Evolutionary conservation across 1,140 invertebrate genomes (phyloP).

Genomic region (Muscidifurax raptorellus): DNA sequence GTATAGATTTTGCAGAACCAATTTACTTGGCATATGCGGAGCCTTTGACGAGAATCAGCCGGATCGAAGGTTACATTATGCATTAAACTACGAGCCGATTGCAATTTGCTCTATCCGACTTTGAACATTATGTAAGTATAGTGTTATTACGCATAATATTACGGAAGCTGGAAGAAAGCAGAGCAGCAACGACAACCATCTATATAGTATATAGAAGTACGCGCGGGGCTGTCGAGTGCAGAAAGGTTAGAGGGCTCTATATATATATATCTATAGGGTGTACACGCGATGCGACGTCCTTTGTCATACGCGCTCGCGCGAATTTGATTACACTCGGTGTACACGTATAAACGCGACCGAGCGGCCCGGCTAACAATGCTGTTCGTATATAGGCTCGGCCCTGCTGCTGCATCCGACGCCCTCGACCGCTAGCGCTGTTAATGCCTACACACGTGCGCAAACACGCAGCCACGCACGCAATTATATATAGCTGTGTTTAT

Average conservation of each 20-base stretch:
- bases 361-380: constrained; percentile 29
- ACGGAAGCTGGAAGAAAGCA: not conserved
- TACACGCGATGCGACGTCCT: constrained; percentile 37
- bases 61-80: constrained; percentile 8
- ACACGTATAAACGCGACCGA: constrained; percentile 52
- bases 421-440: not conserved
- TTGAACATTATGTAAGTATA: too few relatives aligned
- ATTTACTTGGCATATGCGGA: constrained; percentile 41
- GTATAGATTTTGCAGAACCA: constrained; percentile 51
- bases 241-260: not conserved
- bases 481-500: not conserved
- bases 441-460: constrained; percentile 15
- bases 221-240: constrained; percentile 50
- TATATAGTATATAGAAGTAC: not conserved
- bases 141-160: not conserved
- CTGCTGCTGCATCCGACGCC: not conserved
- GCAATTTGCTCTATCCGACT: not conserved
- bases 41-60: not conserved
- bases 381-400: not conserved
- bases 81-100: not conserved
- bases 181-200: not conserved
- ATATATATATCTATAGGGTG: too few relatives aligned
- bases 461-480: not conserved
- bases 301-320: constrained; percentile 54
- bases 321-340: constrained; percentile 61